Base-by-base conservation (phyloP, 2,113 vertebrate species). In the Cairina moschata region DNA sequence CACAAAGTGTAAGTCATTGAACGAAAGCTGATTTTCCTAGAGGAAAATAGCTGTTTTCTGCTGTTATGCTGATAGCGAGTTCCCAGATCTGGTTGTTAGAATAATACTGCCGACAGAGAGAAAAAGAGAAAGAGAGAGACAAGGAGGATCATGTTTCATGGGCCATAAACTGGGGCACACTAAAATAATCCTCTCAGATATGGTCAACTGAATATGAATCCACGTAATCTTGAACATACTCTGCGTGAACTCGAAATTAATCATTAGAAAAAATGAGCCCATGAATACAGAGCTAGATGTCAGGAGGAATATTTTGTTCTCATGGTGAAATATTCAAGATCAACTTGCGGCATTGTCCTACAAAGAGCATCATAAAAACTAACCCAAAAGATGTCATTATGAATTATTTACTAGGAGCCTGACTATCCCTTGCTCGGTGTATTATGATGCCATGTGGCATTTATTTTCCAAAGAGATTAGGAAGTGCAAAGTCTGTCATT, bases 121-220 rank as follows among this genome's bases (percentile, higher is more conserved):
- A 91, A 38, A 54, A 48, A 18, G 66, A 78, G 52, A 75, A 71
- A 34, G 13, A 40, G 79, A 82, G 67, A 94, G 83, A 96, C 68
- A 92, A 95, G 86, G 76, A 36, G 74, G 95, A 94, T 96, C 92
- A 15, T 91, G 94, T 97, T 97, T 95, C 95, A 91, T 91, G 94
- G 96, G 92, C 95, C 81, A 71, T 96, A 97, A 97, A 96, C 83
- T 87, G 78, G 95, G 92, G 91, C 95, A 97, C 96, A 89, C 96
- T 94, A 80, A 94, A 95, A 91, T 97, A 97, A 97, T 96, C 96
- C 96, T 93, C 92, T 97, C 95, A 93, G 96, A 95, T 97, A 96
- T 96, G 96, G 96, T 96, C 95, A 97, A 96, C 93, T 96, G 96
- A 84, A 71, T 96, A 87, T 95, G 96, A 97, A 97, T 97, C 96